Conservation (phyloP, 2,888 invertebrate genomes). For the Dioctria rufipes region DNA sequence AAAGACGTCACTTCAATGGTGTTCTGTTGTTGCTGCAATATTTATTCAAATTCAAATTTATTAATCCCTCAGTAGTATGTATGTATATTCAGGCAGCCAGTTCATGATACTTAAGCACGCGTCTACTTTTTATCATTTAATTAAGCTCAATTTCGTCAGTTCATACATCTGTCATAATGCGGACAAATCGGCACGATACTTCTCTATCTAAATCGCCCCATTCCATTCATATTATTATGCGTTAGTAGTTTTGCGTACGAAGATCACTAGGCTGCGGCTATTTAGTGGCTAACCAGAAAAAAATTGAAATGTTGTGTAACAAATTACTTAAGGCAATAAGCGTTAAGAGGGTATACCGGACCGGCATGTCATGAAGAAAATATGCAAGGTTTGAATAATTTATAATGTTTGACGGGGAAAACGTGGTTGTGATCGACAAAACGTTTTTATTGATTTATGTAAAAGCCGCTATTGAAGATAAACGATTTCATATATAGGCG, state of each 20-base stretch:
- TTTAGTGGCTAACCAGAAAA: neutral
- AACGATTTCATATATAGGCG: too few species aligned
- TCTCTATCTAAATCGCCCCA: neutral
- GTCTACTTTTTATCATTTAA: neutral
- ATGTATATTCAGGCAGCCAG: too few species aligned
- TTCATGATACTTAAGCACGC: neutral
- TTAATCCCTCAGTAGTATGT: neutral
- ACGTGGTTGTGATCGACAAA: too few species aligned
- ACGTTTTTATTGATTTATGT: too few species aligned
- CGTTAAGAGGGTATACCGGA: neutral
- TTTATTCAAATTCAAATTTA: neutral
- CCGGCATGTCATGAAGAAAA: neutral
- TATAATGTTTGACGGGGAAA: too few species aligned
- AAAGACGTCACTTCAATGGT: too few species aligned
- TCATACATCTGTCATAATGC: neutral
- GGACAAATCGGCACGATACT: neutral
- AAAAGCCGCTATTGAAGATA: too few species aligned
- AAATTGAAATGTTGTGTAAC: neutral
- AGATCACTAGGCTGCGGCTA: neutral
- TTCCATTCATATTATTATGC: too few species aligned
- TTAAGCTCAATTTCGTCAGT: constrained; percentile 21
- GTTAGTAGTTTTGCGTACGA: neutral
- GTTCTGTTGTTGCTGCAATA: too few species aligned
- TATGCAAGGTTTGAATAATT: too few species aligned
- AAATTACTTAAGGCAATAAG: constrained; percentile 13